Conservation (phyloP, 2,113 vertebrate genomes). For the Syrrhaptes paradoxus region DNA sequence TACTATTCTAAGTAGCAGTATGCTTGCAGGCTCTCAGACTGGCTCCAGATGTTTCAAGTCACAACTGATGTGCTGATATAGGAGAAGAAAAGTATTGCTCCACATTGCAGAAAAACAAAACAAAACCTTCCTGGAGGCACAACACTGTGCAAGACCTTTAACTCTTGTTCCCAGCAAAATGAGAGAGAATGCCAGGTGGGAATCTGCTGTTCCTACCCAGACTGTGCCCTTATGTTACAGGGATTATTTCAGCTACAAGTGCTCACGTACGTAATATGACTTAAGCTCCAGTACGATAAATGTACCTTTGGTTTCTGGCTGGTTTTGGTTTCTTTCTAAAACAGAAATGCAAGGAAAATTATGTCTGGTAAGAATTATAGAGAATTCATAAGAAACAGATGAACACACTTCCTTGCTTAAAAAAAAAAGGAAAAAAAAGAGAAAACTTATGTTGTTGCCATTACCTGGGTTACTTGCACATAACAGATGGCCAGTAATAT, state of each 20-base stretch:
- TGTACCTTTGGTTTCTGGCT: not conserved
- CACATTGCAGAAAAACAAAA: not conserved
- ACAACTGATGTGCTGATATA: fast-evolving
- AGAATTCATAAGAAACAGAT: slow-evolving; percentile 43
- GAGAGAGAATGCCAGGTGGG: not conserved
- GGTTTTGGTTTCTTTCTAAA: not conserved
- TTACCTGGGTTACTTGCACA: slow-evolving; percentile 9
- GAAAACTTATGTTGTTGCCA: not conserved
- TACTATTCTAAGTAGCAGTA: not conserved
- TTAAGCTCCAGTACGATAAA: not conserved
- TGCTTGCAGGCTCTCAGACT: not conserved
- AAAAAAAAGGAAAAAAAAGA: not conserved
- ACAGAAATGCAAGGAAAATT: not conserved
- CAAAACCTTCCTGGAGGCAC: not conserved
- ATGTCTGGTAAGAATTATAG: not conserved
- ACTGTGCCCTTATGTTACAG: not conserved
- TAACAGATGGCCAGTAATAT: slow-evolving; percentile 45
- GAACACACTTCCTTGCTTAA: not conserved
- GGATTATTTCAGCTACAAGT: not conserved
- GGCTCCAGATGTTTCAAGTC: not conserved
- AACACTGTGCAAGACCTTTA: not conserved
- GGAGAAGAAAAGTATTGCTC: not conserved
- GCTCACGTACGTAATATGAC: not conserved
- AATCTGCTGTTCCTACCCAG: not conserved
- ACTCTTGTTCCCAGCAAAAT: not conserved